A percentile compares a stretch with the other conserved stretches of the same genome.
These are phyloP conservation scores for Rhinolophus ferrumequinum DNA, from an alignment of 2,113 vertebrate genomes.

Conservation along the genomic window DNA sequence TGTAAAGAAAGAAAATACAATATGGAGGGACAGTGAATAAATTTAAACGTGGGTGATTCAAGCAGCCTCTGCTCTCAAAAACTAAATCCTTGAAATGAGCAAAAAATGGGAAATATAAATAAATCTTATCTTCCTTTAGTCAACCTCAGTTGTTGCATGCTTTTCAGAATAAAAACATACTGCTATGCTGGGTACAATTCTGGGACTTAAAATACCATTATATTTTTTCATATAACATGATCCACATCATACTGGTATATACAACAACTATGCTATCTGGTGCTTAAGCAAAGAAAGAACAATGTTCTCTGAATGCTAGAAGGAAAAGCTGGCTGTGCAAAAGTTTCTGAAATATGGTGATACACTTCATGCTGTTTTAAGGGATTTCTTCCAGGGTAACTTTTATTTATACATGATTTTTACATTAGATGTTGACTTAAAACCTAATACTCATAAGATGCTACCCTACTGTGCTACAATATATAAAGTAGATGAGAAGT, in stretches of 20 bases:
- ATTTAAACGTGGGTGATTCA: not conserved
- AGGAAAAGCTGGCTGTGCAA: not conserved
- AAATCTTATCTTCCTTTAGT: not conserved
- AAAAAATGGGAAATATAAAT: not conserved
- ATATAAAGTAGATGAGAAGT: not conserved
- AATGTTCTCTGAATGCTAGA: not conserved
- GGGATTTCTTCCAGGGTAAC: not conserved
- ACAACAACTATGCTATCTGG: not conserved
- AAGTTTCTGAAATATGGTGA: not conserved
- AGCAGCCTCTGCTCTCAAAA: slow-evolving; percentile 17
- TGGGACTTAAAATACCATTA: not conserved
- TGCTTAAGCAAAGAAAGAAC: not conserved
- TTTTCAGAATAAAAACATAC: slow-evolving; percentile 14
- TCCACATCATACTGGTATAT: not conserved
- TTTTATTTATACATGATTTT: slow-evolving; percentile 34
- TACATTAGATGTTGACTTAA: slow-evolving; percentile 6
- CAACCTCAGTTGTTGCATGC: not conserved
- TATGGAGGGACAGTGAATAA: not conserved
- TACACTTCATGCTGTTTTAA: not conserved
- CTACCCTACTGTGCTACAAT: not conserved
- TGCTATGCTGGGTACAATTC: not conserved
- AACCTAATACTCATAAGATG: not conserved
- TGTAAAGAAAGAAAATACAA: not conserved
- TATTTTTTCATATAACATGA: slow-evolving; percentile 21
- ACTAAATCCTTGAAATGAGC: not conserved